Base-by-base conservation (phyloP, 2,113 vertebrate species). In the Nanorana parkeri region DNA sequence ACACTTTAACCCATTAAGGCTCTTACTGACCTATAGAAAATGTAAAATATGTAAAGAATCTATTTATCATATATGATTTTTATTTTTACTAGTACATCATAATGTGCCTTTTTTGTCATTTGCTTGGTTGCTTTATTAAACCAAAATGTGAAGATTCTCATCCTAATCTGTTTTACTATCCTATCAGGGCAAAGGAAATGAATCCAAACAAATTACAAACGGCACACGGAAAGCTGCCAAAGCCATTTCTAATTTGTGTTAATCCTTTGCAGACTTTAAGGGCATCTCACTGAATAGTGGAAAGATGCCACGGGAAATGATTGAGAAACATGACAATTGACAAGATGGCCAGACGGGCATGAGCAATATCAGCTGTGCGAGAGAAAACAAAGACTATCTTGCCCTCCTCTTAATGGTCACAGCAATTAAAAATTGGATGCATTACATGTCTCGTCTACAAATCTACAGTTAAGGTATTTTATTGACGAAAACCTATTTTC, bases 301-400 rank as follows among this genome's bases (percentile, higher is more conserved):
- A 83, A 76, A 75, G 63, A 76, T 83, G 80, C 80, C 80, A 83
- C 72, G 47, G 65, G 80, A 74, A 75, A 83, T 83, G 80, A 83
- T 83, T 83, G 80, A 83, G 80, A 83, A 83, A 83, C 80, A 83
- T 68, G 80, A 83, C 80, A 75, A 83, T 83, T 83, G 80, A 83
- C 71, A 83, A 83, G 80, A 76, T 83, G 71, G 80, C 80, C 80
- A 83, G 80, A 83, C 80, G 72, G 80, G 72, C 80, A 67, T 76
- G 71, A 83, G 72, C 80, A 83, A 83, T 76, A 83, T 83, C 80
- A 83, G 71, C 72, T 83, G 80, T 68, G 72, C 71, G 29, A 83
- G 72, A 73, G 68, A 83, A 83, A 83, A 82, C 80, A 75, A 83
- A 83, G 80, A 76, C 80, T 83, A 83, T 68, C 72, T 68, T 83